Evolutionary conservation across 1,140 invertebrate species (phyloP).

Genomic region (Procambarus clarkii): DNA sequence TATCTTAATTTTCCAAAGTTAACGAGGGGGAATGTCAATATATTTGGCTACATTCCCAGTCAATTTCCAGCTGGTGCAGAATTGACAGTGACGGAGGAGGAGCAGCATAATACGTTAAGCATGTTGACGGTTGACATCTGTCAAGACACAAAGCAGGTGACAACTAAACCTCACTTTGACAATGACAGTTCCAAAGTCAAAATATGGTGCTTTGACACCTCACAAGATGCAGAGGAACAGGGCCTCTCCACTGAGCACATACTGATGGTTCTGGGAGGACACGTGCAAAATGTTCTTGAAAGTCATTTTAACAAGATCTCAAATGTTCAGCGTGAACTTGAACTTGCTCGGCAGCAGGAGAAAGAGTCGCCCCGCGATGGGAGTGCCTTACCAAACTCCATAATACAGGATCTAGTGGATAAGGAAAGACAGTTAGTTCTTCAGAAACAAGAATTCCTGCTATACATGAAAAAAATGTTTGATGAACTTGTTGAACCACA

Average conservation of each 20-base stretch:
- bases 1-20: slow-evolving; percentile 2
- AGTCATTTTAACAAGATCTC: slow-evolving; percentile 13
- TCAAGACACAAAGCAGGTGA: too few relatives aligned
- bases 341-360: background rate
- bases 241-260: background rate
- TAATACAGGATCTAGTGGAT: background rate
- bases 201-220: slow-evolving; percentile 22
- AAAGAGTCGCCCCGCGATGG: too few relatives aligned
- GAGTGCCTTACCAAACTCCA: too few relatives aligned
- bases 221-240: background rate
- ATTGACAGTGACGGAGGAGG: background rate
- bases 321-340: background rate
- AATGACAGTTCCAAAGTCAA: background rate
- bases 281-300: background rate
- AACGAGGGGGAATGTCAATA: too few relatives aligned
- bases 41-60: background rate
- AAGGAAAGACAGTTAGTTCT: slow-evolving; percentile 5
- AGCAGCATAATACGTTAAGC: background rate
- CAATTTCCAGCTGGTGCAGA: background rate
- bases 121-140: background rate
- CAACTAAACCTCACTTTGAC: background rate
- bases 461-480: background rate
- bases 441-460: slow-evolving; percentile 17
- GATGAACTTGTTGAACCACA: background rate
- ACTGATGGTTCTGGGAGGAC: background rate